Conservation (phyloP, 1,140 invertebrate genomes). For the Brachionus angularis region DNA sequence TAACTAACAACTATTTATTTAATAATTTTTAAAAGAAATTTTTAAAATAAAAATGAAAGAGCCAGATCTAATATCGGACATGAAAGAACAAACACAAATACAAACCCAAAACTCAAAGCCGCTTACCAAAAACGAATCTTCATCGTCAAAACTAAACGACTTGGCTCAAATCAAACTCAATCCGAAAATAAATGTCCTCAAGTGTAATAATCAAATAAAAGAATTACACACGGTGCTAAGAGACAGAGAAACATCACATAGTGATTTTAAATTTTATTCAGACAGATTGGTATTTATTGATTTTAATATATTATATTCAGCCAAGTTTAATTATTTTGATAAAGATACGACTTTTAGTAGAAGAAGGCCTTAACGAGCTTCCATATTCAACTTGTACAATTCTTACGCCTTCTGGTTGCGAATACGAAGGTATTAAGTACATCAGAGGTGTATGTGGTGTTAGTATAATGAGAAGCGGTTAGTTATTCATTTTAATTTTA, state of each 20-base stretch:
- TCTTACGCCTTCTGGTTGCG: slow-evolving; percentile 78
- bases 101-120: slow-evolving; percentile 5
- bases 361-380: slow-evolving; percentile 94
- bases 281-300: slow-evolving; percentile 70
- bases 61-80: slow-evolving; percentile 38
- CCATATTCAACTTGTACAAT: slow-evolving; percentile 83
- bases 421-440: slow-evolving; percentile 72
- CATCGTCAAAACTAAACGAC: not conserved
- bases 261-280: slow-evolving; percentile 97
- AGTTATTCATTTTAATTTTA: slow-evolving; percentile 37
- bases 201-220: slow-evolving; percentile 43
- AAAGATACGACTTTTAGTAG: slow-evolving; percentile 86
- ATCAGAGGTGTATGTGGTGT: slow-evolving; percentile 95
- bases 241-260: slow-evolving; percentile 77
- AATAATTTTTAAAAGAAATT: not conserved
- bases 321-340: not conserved
- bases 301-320: not conserved
- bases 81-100: slow-evolving; percentile 24
- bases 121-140: not conserved
- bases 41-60: slow-evolving; percentile 21
- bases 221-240: slow-evolving; percentile 38
- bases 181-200: slow-evolving; percentile 9
- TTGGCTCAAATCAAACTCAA: not conserved
- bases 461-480: slow-evolving; percentile 80
- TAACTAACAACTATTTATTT: too few species aligned